Evolutionary conservation across 2,888 invertebrate genomes (phyloP).

Genomic region (Charanyca ferruginea): DNA sequence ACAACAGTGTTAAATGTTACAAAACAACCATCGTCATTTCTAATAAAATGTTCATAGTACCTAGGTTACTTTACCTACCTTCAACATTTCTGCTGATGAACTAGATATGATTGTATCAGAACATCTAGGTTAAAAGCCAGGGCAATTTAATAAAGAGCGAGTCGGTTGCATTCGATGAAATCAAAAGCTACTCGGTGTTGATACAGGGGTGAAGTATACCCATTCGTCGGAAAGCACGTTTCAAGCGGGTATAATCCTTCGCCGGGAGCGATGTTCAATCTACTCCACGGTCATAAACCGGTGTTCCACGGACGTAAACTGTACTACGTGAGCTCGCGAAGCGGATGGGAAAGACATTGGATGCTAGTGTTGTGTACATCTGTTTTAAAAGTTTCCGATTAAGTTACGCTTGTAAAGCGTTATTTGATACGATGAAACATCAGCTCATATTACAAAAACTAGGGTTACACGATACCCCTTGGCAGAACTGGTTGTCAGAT

Average conservation of each 20-base stretch:
- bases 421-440: slow-evolving; percentile 36
- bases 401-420: slow-evolving; percentile 42
- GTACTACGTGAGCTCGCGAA: slow-evolving; percentile 73
- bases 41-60: slow-evolving; percentile 26
- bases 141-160: slow-evolving; percentile 62
- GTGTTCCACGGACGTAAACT: slow-evolving; percentile 78
- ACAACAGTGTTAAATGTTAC: background rate
- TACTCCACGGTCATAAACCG: slow-evolving; percentile 80
- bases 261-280: slow-evolving; percentile 78
- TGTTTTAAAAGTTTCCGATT: slow-evolving; percentile 56
- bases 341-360: slow-evolving; percentile 62
- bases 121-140: slow-evolving; percentile 60
- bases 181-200: slow-evolving; percentile 64
- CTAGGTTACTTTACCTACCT: background rate
- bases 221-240: slow-evolving; percentile 72
- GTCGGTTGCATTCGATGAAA: slow-evolving; percentile 66
- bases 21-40: background rate
- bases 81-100: slow-evolving; percentile 47
- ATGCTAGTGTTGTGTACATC: slow-evolving; percentile 60
- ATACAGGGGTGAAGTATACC: slow-evolving; percentile 69
- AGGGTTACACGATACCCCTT: too few species aligned
- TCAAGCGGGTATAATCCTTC: slow-evolving; percentile 74
- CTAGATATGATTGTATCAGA: slow-evolving; percentile 55
- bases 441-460: slow-evolving; percentile 13
- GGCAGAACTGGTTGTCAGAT: too few species aligned